phyloP scores from a whole-genome alignment of 2,113 vertebrate species.

The Callochromis pleurospilus region DNA sequence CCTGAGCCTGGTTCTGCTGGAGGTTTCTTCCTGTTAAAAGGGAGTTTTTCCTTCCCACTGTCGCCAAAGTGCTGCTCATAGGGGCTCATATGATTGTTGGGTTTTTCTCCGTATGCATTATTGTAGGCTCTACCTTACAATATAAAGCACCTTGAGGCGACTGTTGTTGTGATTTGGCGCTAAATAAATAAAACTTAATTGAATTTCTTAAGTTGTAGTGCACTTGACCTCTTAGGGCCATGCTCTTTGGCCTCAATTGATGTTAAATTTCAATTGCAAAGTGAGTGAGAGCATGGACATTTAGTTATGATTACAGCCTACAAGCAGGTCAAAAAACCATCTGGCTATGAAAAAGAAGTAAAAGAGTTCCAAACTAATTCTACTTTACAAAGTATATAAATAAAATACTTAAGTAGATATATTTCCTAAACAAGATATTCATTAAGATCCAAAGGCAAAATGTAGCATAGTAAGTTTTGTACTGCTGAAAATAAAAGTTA shows the following conservation, averaged over 20 bases:
- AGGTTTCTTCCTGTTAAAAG: not conserved
- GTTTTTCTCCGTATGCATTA: not conserved
- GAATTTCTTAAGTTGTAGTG: not conserved
- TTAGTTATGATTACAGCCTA: not conserved
- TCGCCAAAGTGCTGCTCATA: not conserved
- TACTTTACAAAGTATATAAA: conserved; percentile 31
- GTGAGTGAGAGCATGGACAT: not conserved
- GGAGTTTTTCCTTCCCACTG: not conserved
- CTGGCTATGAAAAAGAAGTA: not conserved
- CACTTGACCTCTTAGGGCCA: not conserved
- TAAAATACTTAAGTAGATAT: not conserved
- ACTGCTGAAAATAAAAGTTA: not conserved
- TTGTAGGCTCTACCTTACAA: not conserved
- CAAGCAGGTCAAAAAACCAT: not conserved
- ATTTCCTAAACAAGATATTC: not conserved
- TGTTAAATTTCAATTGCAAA: not conserved
- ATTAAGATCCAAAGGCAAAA: conserved; percentile 16
- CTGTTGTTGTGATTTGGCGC: not conserved
- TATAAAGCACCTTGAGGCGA: not conserved
- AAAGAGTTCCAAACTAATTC: not conserved
- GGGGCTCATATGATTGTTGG: not conserved
- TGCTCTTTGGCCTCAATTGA: not conserved
- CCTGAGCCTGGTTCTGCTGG: not conserved
- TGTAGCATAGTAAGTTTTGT: not conserved
- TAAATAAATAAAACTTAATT: not conserved